phyloP scores from a whole-genome alignment of 1,140 invertebrate species.

The Zaprionus lachaisei region DNA sequence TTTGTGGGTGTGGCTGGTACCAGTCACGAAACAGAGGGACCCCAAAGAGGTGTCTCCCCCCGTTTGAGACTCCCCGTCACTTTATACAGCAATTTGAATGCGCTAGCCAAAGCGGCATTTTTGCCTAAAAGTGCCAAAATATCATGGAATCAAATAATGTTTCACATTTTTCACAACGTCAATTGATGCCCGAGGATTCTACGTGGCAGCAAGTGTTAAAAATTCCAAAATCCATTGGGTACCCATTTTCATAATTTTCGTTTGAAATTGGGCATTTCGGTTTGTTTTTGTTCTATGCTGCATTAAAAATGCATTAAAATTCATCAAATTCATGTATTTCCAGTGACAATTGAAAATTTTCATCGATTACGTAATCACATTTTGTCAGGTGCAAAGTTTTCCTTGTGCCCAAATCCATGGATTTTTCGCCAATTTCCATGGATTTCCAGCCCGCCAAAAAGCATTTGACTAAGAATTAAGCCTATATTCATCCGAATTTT shows the following conservation, averaged over 20 bases:
- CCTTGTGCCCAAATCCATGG: conserved; percentile 26
- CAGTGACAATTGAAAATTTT: conserved; percentile 59
- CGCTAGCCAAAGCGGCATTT: conserved; percentile 36
- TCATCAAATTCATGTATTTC: conserved; percentile 51
- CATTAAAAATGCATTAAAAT: conserved; percentile 63
- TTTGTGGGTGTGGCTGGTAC: conserved; percentile 73
- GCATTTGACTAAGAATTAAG: conserved; percentile 5
- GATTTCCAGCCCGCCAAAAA: conserved; percentile 55
- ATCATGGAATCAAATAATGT: conserved; percentile 53
- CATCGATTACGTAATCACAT: conserved; percentile 80
- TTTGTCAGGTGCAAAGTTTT: conserved; percentile 70
- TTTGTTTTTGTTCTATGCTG: conserved; percentile 69
- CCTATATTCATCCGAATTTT: conserved; percentile 15
- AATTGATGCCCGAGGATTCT: conserved; percentile 47
- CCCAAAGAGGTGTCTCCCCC: conserved; percentile 59
- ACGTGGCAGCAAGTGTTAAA: conserved; percentile 67
- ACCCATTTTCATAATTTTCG: conserved; percentile 91
- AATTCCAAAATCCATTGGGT: conserved; percentile 86
- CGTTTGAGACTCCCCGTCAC: conserved; percentile 60
- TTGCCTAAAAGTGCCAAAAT: conserved; percentile 49
- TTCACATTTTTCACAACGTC: conserved; percentile 68
- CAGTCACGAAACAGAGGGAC: conserved; percentile 33
- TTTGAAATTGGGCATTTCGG: conserved; percentile 85
- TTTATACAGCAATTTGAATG: conserved; percentile 29
- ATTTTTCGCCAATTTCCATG: conserved; percentile 50